Base-by-base conservation (phyloP, 2,797 vertebrate species). In the Lagorchestes hirsutus region DNA sequence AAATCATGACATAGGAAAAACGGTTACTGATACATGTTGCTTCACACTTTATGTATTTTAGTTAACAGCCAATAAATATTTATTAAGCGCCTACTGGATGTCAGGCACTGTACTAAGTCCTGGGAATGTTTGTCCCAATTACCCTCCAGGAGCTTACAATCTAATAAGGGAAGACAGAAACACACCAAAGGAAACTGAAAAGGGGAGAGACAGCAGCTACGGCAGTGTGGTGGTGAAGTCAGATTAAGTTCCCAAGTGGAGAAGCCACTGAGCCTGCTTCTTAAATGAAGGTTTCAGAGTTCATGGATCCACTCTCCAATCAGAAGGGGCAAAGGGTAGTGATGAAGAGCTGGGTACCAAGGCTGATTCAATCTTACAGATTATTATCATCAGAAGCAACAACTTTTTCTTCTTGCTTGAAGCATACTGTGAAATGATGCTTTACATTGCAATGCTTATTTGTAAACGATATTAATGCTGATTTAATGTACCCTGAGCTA, bases 21-120 rank as follows among this genome's bases (percentile, higher is more conserved):
- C 1, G 34, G 14, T n/a, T 40, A n/a, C 67, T 74, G 34, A 74
- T n/a, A n/a, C 14, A 67, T 67, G 0, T 16, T n/a, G 34, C 34
- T 67, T 67, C 62, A 16, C n/a, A n/a, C 14, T n/a, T 67, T 67
- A 18, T 16, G 34, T 67, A 67, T 18, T 67, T 67, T n/a, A 67
- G 62, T 67, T 14, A 67, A 74, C 55, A 91, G 59, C 95, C 93
- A 94, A 94, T 27, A 95, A 90, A 97, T 1, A 94, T 50, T 97
- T 90, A 93, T 55, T 92, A 93, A 93, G 50, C 27, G 46, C 54
- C 18, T 74, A 91, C 56, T 59, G 94, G 40, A 91, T 52, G 18
- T 24, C 67, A 93, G 95, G 95, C n/a, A 92, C 50, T 90, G 24
- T 92, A 93, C 90, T 55, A 94, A 95, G 95, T 18, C 82, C 31